Conservation (phyloP, 2,888 invertebrate genomes). For the Amphipyra berbera region DNA sequence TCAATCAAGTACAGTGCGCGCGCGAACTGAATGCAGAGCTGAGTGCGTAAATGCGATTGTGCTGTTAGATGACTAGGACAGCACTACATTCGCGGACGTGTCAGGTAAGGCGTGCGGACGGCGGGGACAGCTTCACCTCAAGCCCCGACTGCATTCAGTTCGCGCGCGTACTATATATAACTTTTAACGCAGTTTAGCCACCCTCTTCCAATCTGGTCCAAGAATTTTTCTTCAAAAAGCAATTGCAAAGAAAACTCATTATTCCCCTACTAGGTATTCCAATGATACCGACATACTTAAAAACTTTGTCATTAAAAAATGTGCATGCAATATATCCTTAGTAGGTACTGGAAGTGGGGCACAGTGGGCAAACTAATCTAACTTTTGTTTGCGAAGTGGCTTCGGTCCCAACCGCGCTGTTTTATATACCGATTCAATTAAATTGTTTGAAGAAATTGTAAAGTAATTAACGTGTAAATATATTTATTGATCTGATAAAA, state of each 20-base stretch:
- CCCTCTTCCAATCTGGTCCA: conserved; percentile 1
- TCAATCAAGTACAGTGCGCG: no score
- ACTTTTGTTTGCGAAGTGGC: conserved; percentile 74
- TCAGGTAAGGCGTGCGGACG: no score
- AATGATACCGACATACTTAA: conserved; percentile 29
- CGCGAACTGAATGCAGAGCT: no score
- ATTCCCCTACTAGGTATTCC: conserved; percentile 35
- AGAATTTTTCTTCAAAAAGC: conserved; percentile 29
- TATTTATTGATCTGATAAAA: background rate
- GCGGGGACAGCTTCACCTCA: no score
- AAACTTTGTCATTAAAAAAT: conserved; percentile 58
- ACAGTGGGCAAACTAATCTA: conserved; percentile 72
- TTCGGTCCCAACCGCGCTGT: conserved; percentile 45
- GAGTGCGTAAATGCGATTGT: no score
- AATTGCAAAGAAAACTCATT: conserved; percentile 53
- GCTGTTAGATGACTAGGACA: no score
- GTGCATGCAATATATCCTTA: conserved; percentile 53
- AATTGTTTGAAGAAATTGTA: conserved; percentile 46
- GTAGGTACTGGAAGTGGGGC: conserved; percentile 29
- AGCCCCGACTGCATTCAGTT: no score
- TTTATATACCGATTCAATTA: conserved; percentile 72
- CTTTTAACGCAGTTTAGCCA: conserved; percentile 8
- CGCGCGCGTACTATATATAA: no score
- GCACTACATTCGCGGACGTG: no score
- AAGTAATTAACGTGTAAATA: background rate